Base-by-base conservation (phyloP, 1,140 invertebrate species). In the Lasioglossum baleicum region DNA sequence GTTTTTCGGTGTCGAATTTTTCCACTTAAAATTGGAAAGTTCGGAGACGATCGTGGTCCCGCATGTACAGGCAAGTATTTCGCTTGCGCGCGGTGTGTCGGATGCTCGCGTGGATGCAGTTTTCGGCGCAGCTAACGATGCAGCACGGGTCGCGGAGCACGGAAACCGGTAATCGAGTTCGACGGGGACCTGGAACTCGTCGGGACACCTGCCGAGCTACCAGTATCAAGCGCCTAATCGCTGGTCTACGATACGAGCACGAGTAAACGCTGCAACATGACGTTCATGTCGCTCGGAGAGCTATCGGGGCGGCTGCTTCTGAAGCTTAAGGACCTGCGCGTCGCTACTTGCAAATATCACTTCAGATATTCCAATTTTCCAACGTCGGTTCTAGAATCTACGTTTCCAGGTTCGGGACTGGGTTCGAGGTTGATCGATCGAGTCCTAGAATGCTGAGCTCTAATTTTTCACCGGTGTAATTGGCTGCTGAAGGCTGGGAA, bases 121-220 rank as follows among this genome's bases (percentile, higher is more conserved):
- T 56, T 60, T 60, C 17, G 22, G 17, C 11, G 22, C 40, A n/a
- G 0, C 2, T 15, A 31, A 69, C 20, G 35, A 60, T 7, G 42
- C 17, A 44, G 31, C 65, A 15, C 4, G 74, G 51, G 15, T 17
- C 48, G 10, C 3, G 35, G 20, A 26, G 31, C 48, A 17, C 42
- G 17, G 15, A 10, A 22, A 11, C 67, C 40, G 74, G 40, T 76
- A 69, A 76, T 76, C 74, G 65, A 76, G 65, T 68, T 60, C 65
- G 74, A 76, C 74, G 40, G 65, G 20, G 3, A 69, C 48, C 15
- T 42, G 53, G 51, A 68, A 31, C 44, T 26, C 44, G 8, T 53
- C 61, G 74, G 68, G 68, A 56, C 35, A 48, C 7, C 15, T 69
- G 22, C 48, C n/a, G 64, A 48, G n/a, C 74, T 53, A 69, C 26